These are phyloP conservation scores for Microtus ochrogaster DNA, from an alignment of 2,113 vertebrate genomes.

Conservation along the genomic window DNA sequence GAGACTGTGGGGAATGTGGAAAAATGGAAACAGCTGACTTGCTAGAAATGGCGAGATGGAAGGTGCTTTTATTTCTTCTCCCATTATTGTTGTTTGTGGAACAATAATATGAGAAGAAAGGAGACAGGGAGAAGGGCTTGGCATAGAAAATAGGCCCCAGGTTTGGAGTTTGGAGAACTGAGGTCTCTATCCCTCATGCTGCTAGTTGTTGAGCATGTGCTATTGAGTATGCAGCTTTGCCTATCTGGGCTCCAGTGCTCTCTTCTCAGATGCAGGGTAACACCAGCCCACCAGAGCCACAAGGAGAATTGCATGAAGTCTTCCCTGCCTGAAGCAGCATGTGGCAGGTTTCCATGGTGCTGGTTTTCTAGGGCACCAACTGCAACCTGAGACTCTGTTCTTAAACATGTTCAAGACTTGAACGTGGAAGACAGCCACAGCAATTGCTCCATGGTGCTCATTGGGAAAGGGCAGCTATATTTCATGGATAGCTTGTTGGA, in stretches of 20 bases:
- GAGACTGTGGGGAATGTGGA: conserved; percentile 22
- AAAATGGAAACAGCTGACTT: conserved; percentile 70
- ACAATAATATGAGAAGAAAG: neutral
- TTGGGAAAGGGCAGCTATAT: neutral
- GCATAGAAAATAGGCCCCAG: neutral
- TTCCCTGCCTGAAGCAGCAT: neutral
- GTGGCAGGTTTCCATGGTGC: too few species aligned
- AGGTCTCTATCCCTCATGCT: neutral
- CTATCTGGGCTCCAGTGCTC: neutral
- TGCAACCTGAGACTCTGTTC: neutral
- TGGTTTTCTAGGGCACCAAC: neutral
- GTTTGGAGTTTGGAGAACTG: neutral
- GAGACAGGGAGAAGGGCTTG: neutral
- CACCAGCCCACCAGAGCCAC: neutral
- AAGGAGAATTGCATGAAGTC: neutral
- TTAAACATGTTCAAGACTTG: neutral
- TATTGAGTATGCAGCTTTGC: neutral
- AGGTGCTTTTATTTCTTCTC: conserved; percentile 19
- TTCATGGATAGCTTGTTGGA: neutral
- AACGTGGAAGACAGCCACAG: neutral
- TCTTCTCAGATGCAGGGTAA: neutral
- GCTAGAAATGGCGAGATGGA: conserved; percentile 11
- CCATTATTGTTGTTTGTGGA: conserved; percentile 9
- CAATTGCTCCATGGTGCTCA: neutral
- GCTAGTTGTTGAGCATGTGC: neutral